These are phyloP conservation scores for Acleris cristana DNA, from an alignment of 2,888 invertebrate species.

Conservation along the genomic window DNA sequence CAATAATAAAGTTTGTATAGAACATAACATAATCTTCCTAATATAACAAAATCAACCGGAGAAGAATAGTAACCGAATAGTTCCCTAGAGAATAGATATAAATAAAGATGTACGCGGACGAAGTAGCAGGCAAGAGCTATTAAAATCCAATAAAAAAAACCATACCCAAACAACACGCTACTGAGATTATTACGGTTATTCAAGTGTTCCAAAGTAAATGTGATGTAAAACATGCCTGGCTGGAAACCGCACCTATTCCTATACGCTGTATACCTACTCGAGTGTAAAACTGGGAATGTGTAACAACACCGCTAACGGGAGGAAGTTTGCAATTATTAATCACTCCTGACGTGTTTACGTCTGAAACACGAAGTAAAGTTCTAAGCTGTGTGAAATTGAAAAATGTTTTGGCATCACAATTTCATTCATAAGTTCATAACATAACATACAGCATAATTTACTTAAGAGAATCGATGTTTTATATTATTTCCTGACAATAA, in stretches of 20 bases:
- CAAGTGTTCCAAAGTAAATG: constrained; percentile 22
- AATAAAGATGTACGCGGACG: too few species aligned
- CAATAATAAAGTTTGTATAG: too few species aligned
- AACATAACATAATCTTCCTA: too few species aligned
- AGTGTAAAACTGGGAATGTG: constrained; percentile 10
- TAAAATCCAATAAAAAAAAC: too few species aligned
- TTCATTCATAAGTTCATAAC: background rate
- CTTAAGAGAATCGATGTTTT: background rate
- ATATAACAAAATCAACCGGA: too few species aligned
- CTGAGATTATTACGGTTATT: constrained; percentile 5
- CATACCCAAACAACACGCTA: too few species aligned
- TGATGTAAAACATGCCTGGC: constrained; percentile 27
- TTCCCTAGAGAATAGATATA: too few species aligned
- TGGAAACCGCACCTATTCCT: constrained; percentile 8
- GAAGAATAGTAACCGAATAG: too few species aligned
- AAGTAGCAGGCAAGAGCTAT: too few species aligned
- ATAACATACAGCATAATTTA: background rate
- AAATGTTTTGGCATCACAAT: constrained; percentile 8
- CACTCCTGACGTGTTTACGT: constrained; percentile 17
- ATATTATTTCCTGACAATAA: too few species aligned
- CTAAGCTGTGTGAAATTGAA: constrained; percentile 8
- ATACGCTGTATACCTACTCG: constrained; percentile 4
- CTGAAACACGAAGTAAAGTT: constrained; percentile 16
- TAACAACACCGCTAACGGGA: constrained; percentile 10
- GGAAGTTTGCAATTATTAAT: constrained; percentile 27